Evolutionary conservation across 1,140 invertebrate genomes (phyloP).

Genomic region (Leptoteleia sp.): DNA sequence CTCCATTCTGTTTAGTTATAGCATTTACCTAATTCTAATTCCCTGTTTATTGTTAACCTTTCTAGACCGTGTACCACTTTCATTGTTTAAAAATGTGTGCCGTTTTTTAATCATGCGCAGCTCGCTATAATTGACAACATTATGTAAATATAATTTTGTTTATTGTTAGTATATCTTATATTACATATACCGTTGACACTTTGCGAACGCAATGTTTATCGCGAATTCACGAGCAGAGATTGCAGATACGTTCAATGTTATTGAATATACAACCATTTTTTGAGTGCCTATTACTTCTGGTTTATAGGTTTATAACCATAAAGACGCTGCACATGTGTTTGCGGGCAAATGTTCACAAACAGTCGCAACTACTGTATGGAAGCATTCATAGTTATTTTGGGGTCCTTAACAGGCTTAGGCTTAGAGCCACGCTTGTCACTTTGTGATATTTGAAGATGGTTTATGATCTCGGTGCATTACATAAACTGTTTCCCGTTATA

Average conservation of each 20-base stretch:
- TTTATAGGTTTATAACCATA: slow-evolving; percentile 64
- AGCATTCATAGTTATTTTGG: slow-evolving; percentile 58
- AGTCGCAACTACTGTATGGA: slow-evolving; percentile 22
- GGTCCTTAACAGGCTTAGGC: slow-evolving; percentile 45
- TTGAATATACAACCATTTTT: slow-evolving; percentile 44
- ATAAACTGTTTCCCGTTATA: slow-evolving; percentile 47
- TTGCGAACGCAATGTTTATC: slow-evolving; percentile 17
- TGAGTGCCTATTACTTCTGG: slow-evolving; percentile 49
- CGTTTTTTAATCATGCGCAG: slow-evolving; percentile 25
- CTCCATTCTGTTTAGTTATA: slow-evolving; percentile 59
- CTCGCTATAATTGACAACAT: slow-evolving; percentile 30
- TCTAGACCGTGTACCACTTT: slow-evolving; percentile 57
- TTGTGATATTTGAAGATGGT: slow-evolving; percentile 58
- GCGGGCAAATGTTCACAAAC: slow-evolving; percentile 36
- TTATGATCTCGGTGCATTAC: slow-evolving; percentile 53
- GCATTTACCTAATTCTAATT: slow-evolving; percentile 55
- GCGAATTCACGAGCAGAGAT: slow-evolving; percentile 1
- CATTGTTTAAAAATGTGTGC: slow-evolving; percentile 42
- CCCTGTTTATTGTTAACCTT: slow-evolving; percentile 60
- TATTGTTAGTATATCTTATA: not conserved
- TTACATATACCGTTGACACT: not conserved
- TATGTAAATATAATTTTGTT: slow-evolving; percentile 40
- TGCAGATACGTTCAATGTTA: slow-evolving; percentile 21
- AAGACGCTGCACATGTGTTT: slow-evolving; percentile 58
- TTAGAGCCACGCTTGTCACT: slow-evolving; percentile 50